Evolutionary conservation across 2,888 invertebrate species (phyloP).

Genomic region (Drosophila aldrichi): DNA sequence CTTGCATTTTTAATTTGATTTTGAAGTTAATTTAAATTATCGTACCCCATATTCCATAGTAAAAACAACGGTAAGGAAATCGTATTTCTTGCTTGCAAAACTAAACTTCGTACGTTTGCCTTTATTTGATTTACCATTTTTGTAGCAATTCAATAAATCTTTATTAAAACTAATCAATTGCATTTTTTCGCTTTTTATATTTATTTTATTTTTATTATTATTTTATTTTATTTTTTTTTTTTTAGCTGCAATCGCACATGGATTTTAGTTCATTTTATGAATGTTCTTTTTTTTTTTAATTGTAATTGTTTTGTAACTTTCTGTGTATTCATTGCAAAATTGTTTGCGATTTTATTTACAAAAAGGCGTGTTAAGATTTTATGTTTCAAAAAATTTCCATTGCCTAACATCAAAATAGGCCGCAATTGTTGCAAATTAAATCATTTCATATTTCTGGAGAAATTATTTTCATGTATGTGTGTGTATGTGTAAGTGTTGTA

Average conservation of each 20-base stretch:
- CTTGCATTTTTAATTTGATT: neutral
- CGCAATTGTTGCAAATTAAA: conserved; percentile 29
- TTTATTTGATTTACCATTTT: conserved; percentile 62
- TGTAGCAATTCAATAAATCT: conserved; percentile 75
- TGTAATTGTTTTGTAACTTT: conserved; percentile 36
- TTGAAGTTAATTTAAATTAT: neutral
- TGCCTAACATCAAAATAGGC: conserved; percentile 30
- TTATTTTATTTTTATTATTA: conserved; percentile 20
- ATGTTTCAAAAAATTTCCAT: conserved; percentile 20
- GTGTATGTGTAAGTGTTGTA: conserved; percentile 23
- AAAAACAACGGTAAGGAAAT: conserved; percentile 44
- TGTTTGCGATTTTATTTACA: conserved; percentile 72
- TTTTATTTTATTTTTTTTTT: conserved; percentile 21
- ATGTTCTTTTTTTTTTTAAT: conserved; percentile 46
- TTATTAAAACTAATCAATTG: conserved; percentile 80
- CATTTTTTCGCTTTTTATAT: conserved; percentile 42
- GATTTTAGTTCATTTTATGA: conserved; percentile 72
- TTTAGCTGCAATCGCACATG: conserved; percentile 49
- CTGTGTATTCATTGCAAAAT: conserved; percentile 31
- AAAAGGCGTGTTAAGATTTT: conserved; percentile 61
- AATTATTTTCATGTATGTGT: conserved; percentile 14
- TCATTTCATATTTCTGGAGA: conserved; percentile 8
- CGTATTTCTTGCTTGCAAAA: conserved; percentile 74
- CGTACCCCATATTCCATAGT: conserved; percentile 8
- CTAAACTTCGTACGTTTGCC: conserved; percentile 66